These are phyloP conservation scores for Lepus europaeus DNA, from an alignment of 2,113 vertebrate species.

Conservation along the genomic window DNA sequence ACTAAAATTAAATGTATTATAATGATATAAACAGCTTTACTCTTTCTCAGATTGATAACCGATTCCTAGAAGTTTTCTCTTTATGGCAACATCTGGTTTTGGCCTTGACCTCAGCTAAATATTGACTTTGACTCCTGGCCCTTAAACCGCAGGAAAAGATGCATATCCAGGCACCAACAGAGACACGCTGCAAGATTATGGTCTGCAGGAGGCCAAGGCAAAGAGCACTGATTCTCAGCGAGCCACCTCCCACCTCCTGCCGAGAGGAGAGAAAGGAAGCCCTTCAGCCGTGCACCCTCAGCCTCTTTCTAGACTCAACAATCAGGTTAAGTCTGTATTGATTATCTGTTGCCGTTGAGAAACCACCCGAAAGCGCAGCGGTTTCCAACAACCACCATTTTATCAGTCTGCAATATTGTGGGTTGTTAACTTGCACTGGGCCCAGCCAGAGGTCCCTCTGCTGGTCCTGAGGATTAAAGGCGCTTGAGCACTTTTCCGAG, in stretches of 20 bases:
- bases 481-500: too few relatives aligned
- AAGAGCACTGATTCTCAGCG: neutral
- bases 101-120: conserved; percentile 12
- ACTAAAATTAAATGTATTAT: neutral
- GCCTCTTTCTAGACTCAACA: neutral
- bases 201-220: neutral
- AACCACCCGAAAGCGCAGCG: neutral
- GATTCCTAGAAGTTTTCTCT: neutral
- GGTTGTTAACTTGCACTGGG: neutral
- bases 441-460: neutral
- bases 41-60: conserved; percentile 38
- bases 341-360: neutral
- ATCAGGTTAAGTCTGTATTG: neutral
- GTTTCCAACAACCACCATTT: neutral
- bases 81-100: neutral
- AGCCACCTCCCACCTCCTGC: neutral
- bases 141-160: neutral
- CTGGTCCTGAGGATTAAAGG: neutral
- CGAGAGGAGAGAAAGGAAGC: neutral
- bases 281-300: neutral
- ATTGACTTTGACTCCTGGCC: neutral
- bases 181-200: neutral
- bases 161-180: neutral
- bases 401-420: neutral
- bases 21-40: neutral